A percentile compares a stretch with the other conserved stretches of the same genome.
Evolutionary conservation across 1,140 invertebrate species (phyloP).

Genomic region (Aricia agestis): DNA sequence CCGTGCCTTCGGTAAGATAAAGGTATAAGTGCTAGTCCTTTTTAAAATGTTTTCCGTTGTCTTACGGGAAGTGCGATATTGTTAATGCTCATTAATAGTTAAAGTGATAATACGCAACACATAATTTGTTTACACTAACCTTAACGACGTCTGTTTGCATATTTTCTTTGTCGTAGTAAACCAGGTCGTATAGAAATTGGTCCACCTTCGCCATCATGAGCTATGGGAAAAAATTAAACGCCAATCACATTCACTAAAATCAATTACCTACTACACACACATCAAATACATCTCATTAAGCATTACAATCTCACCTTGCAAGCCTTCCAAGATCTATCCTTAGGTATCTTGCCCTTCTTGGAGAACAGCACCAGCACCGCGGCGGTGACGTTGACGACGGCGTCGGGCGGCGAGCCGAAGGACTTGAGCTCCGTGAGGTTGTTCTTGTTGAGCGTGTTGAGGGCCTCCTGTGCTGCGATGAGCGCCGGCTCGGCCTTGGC

Average conservation of each 20-base stretch:
- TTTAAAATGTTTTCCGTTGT: too few species aligned
- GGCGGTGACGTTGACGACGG: conserved; percentile 89
- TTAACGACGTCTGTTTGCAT: conserved; percentile 93
- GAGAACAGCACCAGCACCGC: conserved; percentile 93
- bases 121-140: conserved; percentile 49
- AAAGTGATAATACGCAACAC: too few species aligned
- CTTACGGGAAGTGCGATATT: too few species aligned
- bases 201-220: conserved; percentile 81
- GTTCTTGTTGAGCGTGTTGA: conserved; percentile 95
- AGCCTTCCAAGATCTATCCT: conserved; percentile 95
- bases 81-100: too few species aligned
- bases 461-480: conserved; percentile 90
- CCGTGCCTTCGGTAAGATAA: too few species aligned
- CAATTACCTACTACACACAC: background rate
- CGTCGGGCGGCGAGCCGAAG: conserved; percentile 88
- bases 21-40: too few species aligned
- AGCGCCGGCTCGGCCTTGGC: conserved; percentile 94
- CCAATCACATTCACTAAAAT: too few species aligned
- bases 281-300: background rate
- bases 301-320: conserved; percentile 79
- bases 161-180: conserved; percentile 96
- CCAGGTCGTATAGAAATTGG: conserved; percentile 89
- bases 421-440: conserved; percentile 97
- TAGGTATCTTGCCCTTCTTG: conserved; percentile 91
- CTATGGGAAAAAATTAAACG: conserved; percentile 43